phyloP scores from a whole-genome alignment of 2,113 vertebrate genomes.

The Rhinopomastus cyanomelas region DNA sequence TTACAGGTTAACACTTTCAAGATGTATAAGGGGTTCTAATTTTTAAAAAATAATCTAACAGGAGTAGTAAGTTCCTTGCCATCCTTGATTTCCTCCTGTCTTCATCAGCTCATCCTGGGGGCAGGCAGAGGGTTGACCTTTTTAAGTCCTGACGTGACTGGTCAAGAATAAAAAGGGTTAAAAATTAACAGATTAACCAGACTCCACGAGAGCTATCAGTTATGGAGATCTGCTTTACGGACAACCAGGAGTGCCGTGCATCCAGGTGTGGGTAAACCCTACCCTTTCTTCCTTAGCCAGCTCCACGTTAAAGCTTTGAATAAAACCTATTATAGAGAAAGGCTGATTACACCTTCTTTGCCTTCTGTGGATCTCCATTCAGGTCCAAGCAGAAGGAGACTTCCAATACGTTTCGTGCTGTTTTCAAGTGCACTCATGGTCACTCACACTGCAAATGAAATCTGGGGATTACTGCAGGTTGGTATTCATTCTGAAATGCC shows the following conservation, averaged over 20 bases:
- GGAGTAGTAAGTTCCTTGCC: neutral
- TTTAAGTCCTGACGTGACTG: neutral
- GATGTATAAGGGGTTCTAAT: neutral
- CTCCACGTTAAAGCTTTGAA: neutral
- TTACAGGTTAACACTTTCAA: neutral
- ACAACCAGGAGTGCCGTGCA: no score
- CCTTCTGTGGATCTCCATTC: neutral
- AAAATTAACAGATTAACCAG: neutral
- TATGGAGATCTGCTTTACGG: neutral
- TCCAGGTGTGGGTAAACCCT: neutral
- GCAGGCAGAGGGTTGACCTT: neutral
- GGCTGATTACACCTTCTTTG: neutral
- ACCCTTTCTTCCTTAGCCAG: neutral
- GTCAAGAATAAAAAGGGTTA: neutral
- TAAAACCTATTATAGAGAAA: neutral
- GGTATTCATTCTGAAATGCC: neutral
- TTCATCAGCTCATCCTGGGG: neutral
- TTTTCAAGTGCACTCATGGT: neutral
- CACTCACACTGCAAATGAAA: neutral
- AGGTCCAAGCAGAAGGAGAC: neutral
- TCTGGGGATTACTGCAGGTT: neutral
- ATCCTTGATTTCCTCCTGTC: neutral
- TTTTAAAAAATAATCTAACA: neutral
- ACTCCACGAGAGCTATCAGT: neutral
- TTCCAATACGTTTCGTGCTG: neutral